Base-by-base conservation (phyloP, 2,113 vertebrate species). In the Tetraodon nigroviridis region DNA sequence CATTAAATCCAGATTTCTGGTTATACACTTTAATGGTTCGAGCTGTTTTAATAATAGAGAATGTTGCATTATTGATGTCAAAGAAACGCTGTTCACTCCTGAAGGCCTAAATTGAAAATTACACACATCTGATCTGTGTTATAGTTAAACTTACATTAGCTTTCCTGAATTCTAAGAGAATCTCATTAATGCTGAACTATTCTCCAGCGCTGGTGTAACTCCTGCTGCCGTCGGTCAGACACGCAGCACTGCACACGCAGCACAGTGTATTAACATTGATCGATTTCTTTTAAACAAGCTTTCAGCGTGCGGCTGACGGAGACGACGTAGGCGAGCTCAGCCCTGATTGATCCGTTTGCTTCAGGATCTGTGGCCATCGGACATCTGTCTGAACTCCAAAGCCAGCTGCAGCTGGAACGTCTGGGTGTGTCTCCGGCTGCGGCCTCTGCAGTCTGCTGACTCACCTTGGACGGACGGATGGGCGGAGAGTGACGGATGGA, bases 371-470 rank as follows among this genome's bases (percentile, higher is more conserved):
- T 5, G 2, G 24, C 24, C 24, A 6, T 27, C 24, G 24, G 24
- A 27, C 24, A 16, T 46, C n/a, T 45, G 6, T 47, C 2, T 48
- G 44, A 46, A n/a, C 20, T 0, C 24, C 12, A 45, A 14, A 42
- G 22, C 42, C 15, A 17, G 42, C 42, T 17, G 73, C 54, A 21
- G 56, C 20, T 40, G 0, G 27, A 0, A 2, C 41, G n/a, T 55
- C 52, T 11, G 60, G 75, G 64, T 37, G 75, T 41, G 64, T 47
- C 67, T 14, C 11, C 32, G 0, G 42, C 55, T 50, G 3, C 67
- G 78, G 51, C 57, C 78, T 52, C 72, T 69, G 84, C 76, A 73
- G 71, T 65, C 63, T 55, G 16, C 58, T 82, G 82, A 79, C 78
- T 83, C 78, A 86, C 78, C 78, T 79, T 37, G 19, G 29, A 45